Base-by-base conservation (phyloP, 1,140 invertebrate genomes). In the Saxidomus purpurata region DNA sequence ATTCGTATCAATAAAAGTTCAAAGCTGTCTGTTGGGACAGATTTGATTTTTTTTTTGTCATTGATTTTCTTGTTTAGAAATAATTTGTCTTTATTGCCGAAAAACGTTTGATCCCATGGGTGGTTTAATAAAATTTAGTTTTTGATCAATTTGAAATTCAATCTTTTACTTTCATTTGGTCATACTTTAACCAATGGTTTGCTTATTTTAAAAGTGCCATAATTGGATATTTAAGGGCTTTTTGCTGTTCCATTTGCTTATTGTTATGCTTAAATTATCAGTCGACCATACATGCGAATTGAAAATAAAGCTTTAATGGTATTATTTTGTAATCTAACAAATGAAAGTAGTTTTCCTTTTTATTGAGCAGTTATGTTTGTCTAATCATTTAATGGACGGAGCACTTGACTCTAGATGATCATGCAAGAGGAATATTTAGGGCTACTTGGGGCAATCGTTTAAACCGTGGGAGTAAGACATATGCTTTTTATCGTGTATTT, bases 321-420 rank as follows among this genome's bases (percentile, higher is more conserved):
- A 79, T 79, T 79, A 59, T 34, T 36, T 52, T 52, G 76, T 79
- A 79, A 79, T 79, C 47, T 55, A 49, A 38, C 17, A n/a, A n/a
- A 28, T 13, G 71, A 52, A 52, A 19, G 43, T 11, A 19, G 4
- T 79, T 52, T 49, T 79, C 19, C 19, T 3, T 52, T 79, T 79
- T 52, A 79, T 79, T 31, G 25, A 52, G 76, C 15, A 79, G 76
- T 52, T 2, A n/a, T 79, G 76, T 79, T 79, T 79, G 28, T 79
- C 8, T 79, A 79, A 79, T 52, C 8, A 34, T 79, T 79, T 79
- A 79, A 79, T 52, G 43, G 76, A 22, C 49, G 28, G n/a, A 17
- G 31, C 36, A 79, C 76, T 79, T 79, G 47, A 79, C 47, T 36
- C 11, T 22, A n/a, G 19, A 79, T 79, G 55, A 52, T 79, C n/a